Base-by-base conservation (phyloP, 2,888 invertebrate genomes). In the Eupithecia exiguata region DNA sequence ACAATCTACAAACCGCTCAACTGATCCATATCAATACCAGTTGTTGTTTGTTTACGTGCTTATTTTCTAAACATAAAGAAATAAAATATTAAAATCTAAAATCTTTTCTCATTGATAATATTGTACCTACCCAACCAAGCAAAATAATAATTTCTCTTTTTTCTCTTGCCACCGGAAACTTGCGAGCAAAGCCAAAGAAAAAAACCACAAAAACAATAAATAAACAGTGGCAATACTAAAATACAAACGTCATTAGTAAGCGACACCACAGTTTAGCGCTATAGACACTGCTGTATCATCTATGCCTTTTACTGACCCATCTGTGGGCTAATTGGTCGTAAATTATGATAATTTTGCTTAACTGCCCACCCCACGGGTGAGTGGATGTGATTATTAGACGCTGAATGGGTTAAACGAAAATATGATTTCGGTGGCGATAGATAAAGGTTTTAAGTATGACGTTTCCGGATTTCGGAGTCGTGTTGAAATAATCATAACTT, bases 291-390 rank as follows among this genome's bases (percentile, higher is more conserved):
- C 62, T 76, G 30, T 16, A 18, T 71, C 9, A 43, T 71, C 76
- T 74, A 69, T 69, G 82, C 79, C 80, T 88, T 66, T 86, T 80
- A 85, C 84, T 86, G 85, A 81, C 84, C 84, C 86, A 81, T 81
- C 81, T 80, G 82, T 77, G 79, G 77, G 80, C 86, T 91, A 91
- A 91, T 91, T 91, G 91, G 88, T 84, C 84, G 81, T 91, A 91
- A 91, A 91, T 91, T 91, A 91, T 87, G 79, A 89, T 91, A 90
- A 91, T 91, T 30, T 87, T 85, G 88, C 86, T 86, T 82, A 78
- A 81, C 83, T 87, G 85, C 87, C 84, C 84, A 88, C 87, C 88
- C 86, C 80, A 77, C 78, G 77, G 80, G 83, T 86, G 81, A 84
- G 80, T 82, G 85, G 84, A 86, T 86, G 82, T 86, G 84, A 85